phyloP scores from a whole-genome alignment of 2,797 vertebrate species.

The Thripadectes ignobilis region DNA sequence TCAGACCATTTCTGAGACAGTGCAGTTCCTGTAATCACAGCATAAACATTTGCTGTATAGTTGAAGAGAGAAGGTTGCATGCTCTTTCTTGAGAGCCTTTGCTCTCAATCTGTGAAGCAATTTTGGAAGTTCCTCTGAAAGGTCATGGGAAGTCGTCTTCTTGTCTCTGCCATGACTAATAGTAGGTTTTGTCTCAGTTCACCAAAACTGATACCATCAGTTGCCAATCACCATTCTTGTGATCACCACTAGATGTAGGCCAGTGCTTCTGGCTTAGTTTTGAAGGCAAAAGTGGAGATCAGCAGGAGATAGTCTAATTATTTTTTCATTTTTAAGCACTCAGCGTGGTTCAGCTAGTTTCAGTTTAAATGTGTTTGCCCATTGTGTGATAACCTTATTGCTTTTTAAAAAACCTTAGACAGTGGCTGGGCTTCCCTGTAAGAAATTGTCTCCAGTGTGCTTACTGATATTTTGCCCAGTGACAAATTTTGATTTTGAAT shows the following conservation, averaged over 20 bases:
- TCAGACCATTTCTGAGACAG: background rate
- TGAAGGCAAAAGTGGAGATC: background rate
- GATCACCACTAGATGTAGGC: background rate
- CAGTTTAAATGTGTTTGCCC: background rate
- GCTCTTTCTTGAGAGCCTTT: background rate
- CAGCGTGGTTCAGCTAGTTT: background rate
- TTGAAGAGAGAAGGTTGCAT: background rate
- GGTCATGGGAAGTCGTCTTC: background rate
- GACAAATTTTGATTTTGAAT: constrained; percentile 6
- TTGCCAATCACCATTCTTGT: background rate
- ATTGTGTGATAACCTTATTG: background rate
- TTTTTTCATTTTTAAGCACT: background rate
- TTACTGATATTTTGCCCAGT: background rate
- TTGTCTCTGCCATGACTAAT: background rate
- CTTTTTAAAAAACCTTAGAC: background rate
- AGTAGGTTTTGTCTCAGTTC: background rate
- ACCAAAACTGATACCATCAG: background rate
- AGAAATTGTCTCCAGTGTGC: background rate
- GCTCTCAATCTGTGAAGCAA: background rate
- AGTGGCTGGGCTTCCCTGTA: background rate
- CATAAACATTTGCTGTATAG: background rate
- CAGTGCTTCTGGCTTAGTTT: background rate
- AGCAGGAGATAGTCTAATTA: background rate
- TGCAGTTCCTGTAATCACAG: background rate
- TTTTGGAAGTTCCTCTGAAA: background rate